Percentiles rank a stretch among this genome's conserved stretches.
Conservation (phyloP, 2,888 invertebrate species). For the Gortyna flavago region DNA sequence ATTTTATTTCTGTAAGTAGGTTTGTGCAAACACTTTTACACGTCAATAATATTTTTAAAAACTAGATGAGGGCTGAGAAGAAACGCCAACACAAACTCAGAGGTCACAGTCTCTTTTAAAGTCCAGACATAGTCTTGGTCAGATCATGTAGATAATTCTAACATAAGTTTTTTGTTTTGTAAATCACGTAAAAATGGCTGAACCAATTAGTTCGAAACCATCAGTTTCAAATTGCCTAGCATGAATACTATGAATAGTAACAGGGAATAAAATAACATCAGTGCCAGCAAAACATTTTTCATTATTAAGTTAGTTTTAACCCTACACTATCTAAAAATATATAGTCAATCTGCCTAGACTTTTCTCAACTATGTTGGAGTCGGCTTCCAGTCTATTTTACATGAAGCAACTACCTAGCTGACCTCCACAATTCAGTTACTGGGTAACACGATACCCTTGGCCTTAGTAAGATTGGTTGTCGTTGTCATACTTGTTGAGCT, state of each 20-base stretch:
- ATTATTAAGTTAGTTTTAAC: background rate
- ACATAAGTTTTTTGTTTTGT: background rate
- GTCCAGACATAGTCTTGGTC: background rate
- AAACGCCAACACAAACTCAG: background rate
- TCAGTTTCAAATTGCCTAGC: slow-evolving; percentile 9
- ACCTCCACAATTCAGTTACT: background rate
- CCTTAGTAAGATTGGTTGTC: background rate
- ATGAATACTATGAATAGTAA: slow-evolving; percentile 20
- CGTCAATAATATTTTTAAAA: too few relatives aligned
- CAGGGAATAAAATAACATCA: slow-evolving; percentile 14
- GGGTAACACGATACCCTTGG: background rate
- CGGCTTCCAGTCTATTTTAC: background rate
- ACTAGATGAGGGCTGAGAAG: background rate
- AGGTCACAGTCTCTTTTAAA: background rate
- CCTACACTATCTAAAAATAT: background rate
- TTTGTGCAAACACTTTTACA: too few relatives aligned
- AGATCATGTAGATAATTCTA: background rate
- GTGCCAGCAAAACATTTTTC: slow-evolving; percentile 15
- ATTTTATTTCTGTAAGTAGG: background rate
- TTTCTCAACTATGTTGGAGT: background rate
- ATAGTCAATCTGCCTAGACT: too few relatives aligned
- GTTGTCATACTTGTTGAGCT: background rate
- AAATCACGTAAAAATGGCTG: slow-evolving; percentile 9
- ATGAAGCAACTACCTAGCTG: background rate
- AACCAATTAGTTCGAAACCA: slow-evolving; percentile 27